A percentile compares a stretch with the other conserved stretches of the same genome.
These are phyloP conservation scores for Oncorhynchus kisutch DNA, from an alignment of 2,113 vertebrate species.

Conservation along the genomic window DNA sequence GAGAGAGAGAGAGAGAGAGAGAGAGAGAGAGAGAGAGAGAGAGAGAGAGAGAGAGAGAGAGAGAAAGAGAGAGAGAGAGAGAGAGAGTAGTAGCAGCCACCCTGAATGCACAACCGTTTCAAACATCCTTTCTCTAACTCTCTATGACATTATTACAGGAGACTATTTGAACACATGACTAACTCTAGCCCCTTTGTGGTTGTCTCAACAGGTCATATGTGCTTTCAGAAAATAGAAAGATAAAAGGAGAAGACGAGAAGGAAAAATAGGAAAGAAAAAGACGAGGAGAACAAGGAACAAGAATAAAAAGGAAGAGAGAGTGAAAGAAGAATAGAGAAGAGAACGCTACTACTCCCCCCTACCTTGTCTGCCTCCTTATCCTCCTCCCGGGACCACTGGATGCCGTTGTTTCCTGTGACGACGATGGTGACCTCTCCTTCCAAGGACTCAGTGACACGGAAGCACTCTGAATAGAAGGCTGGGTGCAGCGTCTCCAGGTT, in stretches of 20 bases:
- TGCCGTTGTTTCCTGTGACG: slow-evolving; percentile 89
- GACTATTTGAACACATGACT: background rate
- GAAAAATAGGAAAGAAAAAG: background rate
- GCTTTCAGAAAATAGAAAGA: no score
- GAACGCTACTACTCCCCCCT: slow-evolving; percentile 30
- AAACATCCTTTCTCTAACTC: background rate
- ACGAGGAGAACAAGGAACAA: background rate
- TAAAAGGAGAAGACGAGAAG: no score
- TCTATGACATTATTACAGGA: background rate
- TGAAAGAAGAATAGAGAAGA: slow-evolving; percentile 11
- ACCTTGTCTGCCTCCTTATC: slow-evolving; percentile 71
- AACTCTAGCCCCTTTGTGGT: background rate
- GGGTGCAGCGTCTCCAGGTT: slow-evolving; percentile 91
- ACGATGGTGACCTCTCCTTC: slow-evolving; percentile 81
- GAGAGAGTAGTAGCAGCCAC: background rate
- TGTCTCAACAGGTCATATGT: no score
- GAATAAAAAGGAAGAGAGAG: background rate
- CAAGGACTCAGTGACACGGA: slow-evolving; percentile 84
- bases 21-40: background rate
- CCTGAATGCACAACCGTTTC: background rate
- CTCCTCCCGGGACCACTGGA: slow-evolving; percentile 84
- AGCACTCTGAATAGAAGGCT: slow-evolving; percentile 87
- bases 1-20: slow-evolving; percentile 3
- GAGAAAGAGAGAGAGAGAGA: slow-evolving; percentile 22
- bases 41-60: slow-evolving; percentile 7